Evolutionary conservation across 2,888 invertebrate species (phyloP).

Genomic region (Phanerotoma sp.): DNA sequence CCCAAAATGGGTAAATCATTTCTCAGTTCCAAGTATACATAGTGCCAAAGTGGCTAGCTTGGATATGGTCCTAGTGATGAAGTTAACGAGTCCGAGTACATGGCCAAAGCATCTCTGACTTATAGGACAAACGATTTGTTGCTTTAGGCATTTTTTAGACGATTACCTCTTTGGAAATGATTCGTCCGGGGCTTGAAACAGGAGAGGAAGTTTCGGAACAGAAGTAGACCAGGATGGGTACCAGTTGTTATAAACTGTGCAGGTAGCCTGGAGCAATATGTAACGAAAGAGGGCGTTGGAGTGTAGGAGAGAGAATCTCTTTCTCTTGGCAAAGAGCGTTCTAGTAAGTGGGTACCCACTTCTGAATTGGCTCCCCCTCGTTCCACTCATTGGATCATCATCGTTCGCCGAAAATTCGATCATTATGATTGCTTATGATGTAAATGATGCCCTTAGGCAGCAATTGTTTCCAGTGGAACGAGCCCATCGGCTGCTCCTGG

Average conservation of each 20-base stretch:
- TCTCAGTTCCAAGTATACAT: too few species aligned
- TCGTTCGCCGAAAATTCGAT: constrained; percentile 57
- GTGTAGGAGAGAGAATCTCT: constrained; percentile 32
- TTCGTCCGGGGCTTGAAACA: constrained; percentile 10
- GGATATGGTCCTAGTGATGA: background rate
- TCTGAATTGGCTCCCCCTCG: constrained; percentile 54
- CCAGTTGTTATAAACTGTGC: constrained; percentile 48
- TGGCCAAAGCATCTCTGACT: background rate
- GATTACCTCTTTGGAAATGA: constrained; percentile 42
- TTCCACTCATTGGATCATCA: constrained; percentile 58
- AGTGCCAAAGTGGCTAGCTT: too few species aligned
- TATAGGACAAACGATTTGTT: constrained; percentile 28
- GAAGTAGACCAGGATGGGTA: constrained; percentile 37
- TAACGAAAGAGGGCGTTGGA: constrained; percentile 30
- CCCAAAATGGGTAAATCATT: too few species aligned
- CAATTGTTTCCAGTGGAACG: constrained; percentile 55
- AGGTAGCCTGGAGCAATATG: constrained; percentile 50
- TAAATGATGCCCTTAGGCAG: constrained; percentile 63
- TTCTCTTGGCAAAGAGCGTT: constrained; percentile 23
- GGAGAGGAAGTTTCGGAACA: constrained; percentile 24
- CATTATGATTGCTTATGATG: constrained; percentile 62
- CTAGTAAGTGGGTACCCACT: constrained; percentile 56
- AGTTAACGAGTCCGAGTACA: constrained; percentile 6
- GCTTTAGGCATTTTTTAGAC: constrained; percentile 37
- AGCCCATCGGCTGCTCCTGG: constrained; percentile 37